phyloP scores from a whole-genome alignment of 1,140 invertebrate species.

The Drosophila nigromelanica region DNA sequence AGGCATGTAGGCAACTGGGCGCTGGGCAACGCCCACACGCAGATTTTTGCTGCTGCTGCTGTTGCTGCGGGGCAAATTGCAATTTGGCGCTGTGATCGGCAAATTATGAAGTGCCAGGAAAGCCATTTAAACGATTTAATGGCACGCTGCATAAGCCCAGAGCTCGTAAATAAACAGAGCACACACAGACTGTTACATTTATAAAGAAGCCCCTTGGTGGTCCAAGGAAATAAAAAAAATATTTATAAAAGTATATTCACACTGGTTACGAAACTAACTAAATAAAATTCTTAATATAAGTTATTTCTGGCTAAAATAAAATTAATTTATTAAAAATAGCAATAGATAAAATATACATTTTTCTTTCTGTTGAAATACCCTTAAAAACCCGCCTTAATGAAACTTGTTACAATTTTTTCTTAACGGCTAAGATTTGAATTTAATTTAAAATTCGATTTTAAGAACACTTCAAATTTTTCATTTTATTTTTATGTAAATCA shows the following conservation, averaged over 20 bases:
- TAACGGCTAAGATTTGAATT: too few relatives aligned
- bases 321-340: too few relatives aligned
- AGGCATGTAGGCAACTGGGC: conserved; percentile 50
- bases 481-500: too few relatives aligned
- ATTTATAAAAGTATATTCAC: conserved; percentile 1
- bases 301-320: too few relatives aligned
- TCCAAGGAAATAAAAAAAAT: conserved; percentile 20
- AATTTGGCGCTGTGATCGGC: conserved; percentile 75
- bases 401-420: too few relatives aligned
- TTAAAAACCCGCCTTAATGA: too few relatives aligned
- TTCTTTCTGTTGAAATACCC: too few relatives aligned
- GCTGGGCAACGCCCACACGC: conserved; percentile 75
- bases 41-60: conserved; percentile 29
- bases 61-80: conserved; percentile 58
- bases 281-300: too few relatives aligned
- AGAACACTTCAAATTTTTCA: too few relatives aligned
- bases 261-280: conserved; percentile 14
- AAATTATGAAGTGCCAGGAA: conserved; percentile 81
- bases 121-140: conserved; percentile 82
- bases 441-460: too few relatives aligned
- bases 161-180: conserved; percentile 76
- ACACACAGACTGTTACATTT: conserved; percentile 1
- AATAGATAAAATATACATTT: too few relatives aligned
- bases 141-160: conserved; percentile 59
- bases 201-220: conserved; percentile 53